These are phyloP conservation scores for Epistrophe eligans DNA, from an alignment of 2,888 invertebrate species.

Conservation along the genomic window DNA sequence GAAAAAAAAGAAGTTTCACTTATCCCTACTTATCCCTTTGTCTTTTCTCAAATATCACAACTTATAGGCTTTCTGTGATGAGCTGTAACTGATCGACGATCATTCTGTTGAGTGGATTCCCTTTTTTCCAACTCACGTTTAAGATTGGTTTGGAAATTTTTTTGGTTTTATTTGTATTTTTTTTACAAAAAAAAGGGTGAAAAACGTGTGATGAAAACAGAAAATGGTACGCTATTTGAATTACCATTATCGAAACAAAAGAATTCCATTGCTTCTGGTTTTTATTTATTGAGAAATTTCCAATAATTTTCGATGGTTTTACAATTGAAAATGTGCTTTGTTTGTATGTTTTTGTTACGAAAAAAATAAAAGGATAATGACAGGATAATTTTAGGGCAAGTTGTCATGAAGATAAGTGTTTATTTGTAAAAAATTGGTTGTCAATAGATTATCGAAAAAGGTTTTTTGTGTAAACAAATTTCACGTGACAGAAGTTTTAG, in stretches of 20 bases:
- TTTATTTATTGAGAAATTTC: slow-evolving; percentile 46
- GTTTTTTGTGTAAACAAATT: not conserved
- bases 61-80: slow-evolving; percentile 14
- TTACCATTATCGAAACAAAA: slow-evolving; percentile 51
- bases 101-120: slow-evolving; percentile 35
- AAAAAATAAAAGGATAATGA: not conserved
- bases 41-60: slow-evolving; percentile 47
- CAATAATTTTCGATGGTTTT: slow-evolving; percentile 50
- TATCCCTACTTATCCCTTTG: not conserved
- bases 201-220: slow-evolving; percentile 10
- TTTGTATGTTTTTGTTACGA: not conserved
- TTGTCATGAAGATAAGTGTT: slow-evolving; percentile 7
- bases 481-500: not conserved
- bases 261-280: slow-evolving; percentile 42
- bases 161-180: slow-evolving; percentile 7
- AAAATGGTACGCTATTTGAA: slow-evolving; percentile 36
- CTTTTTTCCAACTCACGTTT: slow-evolving; percentile 33
- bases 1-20: not conserved
- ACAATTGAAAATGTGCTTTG: slow-evolving; percentile 27
- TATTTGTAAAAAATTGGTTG: not conserved
- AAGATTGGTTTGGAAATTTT: slow-evolving; percentile 21
- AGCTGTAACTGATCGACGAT: slow-evolving; percentile 40
- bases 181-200: not conserved
- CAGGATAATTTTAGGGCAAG: slow-evolving; percentile 6
- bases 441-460: not conserved